Percentiles rank a stretch among this genome's conserved stretches.
Conservation (phyloP, 2,797 vertebrate species). For the Tenualosa thibaudeaui region DNA sequence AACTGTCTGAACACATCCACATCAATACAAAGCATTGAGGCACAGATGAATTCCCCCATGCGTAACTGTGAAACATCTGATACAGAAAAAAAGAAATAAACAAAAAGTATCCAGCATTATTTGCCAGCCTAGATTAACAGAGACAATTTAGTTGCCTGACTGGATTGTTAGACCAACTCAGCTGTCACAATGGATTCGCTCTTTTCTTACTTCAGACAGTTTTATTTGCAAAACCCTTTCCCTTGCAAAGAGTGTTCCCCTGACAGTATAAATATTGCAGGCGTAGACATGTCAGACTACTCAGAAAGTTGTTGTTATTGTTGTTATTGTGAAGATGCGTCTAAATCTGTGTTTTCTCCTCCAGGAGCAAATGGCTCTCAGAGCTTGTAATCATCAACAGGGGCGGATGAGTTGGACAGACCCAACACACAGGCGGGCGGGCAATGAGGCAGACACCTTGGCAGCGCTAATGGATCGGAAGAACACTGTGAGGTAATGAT, state of each 20-base stretch:
- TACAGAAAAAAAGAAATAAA: background rate
- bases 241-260: background rate
- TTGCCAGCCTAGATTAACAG: background rate
- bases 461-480: conserved; percentile 52
- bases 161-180: background rate
- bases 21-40: background rate
- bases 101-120: background rate
- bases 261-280: background rate
- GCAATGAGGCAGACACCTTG: background rate
- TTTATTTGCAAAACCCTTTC: background rate
- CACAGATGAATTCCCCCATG: background rate
- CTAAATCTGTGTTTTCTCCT: background rate
- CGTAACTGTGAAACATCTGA: background rate
- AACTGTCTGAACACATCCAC: background rate
- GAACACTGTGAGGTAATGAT: conserved; percentile 52
- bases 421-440: background rate
- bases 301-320: background rate
- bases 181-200: background rate
- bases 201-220: background rate
- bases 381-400: conserved; percentile 14
- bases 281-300: background rate
- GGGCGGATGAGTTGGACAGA: background rate
- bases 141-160: background rate
- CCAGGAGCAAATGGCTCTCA: background rate
- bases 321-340: background rate